phyloP scores from a whole-genome alignment of 2,797 vertebrate genomes.

The Hylomyscus alleni region DNA sequence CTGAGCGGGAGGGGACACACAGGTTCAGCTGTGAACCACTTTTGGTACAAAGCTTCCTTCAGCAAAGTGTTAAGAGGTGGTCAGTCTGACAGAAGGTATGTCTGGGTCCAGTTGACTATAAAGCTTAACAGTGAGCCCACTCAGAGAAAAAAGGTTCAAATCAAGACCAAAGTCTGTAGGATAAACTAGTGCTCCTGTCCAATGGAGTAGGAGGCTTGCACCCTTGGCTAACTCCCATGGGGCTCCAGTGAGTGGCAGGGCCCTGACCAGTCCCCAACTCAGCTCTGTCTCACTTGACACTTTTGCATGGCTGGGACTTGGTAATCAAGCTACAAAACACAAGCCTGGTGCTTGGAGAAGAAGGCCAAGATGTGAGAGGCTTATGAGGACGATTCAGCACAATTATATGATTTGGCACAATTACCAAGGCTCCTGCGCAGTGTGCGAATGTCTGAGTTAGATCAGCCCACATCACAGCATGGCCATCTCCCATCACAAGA shows the following conservation, averaged over 20 bases:
- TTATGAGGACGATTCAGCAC: background rate
- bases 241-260: accelerated
- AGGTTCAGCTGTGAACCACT: background rate
- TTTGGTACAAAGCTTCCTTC: background rate
- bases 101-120: background rate
- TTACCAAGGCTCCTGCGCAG: accelerated
- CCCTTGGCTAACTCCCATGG: accelerated
- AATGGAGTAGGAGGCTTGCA: accelerated
- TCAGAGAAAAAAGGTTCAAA: too few species aligned
- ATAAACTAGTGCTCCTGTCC: accelerated
- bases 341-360: background rate
- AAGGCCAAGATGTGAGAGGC: accelerated
- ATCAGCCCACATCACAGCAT: accelerated
- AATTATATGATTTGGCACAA: background rate
- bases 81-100: background rate
- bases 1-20: background rate
- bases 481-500: background rate
- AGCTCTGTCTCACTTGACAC: background rate
- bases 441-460: accelerated
- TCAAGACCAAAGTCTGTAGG: background rate
- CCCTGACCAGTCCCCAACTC: too few species aligned
- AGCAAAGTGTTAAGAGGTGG: background rate
- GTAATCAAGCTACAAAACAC: background rate
- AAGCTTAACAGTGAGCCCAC: background rate
- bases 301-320: background rate